Conservation (phyloP, 1,140 invertebrate species). For the Amyelois transitella region DNA sequence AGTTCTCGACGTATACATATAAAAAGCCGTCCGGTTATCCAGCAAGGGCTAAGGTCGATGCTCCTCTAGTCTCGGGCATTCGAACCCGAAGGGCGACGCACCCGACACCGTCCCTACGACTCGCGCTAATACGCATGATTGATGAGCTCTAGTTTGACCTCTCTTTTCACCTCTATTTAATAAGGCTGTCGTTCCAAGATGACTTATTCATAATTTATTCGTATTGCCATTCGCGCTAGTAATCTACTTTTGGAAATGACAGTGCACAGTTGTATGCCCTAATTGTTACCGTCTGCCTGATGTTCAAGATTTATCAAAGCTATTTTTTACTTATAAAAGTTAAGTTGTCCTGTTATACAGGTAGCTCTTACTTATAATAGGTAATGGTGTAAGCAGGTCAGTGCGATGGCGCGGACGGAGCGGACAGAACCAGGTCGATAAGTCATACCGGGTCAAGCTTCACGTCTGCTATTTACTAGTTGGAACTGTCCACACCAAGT, state of each 20-base stretch:
- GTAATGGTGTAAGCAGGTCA: slow-evolving; percentile 33
- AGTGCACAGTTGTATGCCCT: background rate
- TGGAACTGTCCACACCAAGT: no score
- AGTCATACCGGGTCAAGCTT: slow-evolving; percentile 27
- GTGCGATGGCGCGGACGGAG: slow-evolving; percentile 13
- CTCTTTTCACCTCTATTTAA: background rate
- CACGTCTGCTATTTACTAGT: no score
- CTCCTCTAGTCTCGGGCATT: slow-evolving; percentile 35
- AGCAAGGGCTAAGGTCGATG: slow-evolving; percentile 56
- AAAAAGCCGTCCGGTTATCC: slow-evolving; percentile 43
- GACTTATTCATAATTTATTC: background rate
- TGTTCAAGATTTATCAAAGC: background rate
- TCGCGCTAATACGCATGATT: slow-evolving; percentile 24
- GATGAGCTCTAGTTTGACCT: slow-evolving; percentile 14
- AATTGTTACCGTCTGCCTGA: background rate
- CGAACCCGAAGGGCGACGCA: slow-evolving; percentile 49
- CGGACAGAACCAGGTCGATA: slow-evolving; percentile 41
- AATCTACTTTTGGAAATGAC: background rate
- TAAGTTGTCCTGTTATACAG: background rate
- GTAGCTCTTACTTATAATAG: background rate
- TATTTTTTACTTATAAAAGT: background rate
- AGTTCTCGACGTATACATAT: slow-evolving; percentile 24
- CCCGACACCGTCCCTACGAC: slow-evolving; percentile 29
- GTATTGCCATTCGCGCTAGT: background rate
- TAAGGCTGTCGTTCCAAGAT: background rate